Evolutionary conservation across 2,797 vertebrate species (phyloP), one percentile per base, ranked within the genome.

Genomic region (Hirundo rustica): DNA sequence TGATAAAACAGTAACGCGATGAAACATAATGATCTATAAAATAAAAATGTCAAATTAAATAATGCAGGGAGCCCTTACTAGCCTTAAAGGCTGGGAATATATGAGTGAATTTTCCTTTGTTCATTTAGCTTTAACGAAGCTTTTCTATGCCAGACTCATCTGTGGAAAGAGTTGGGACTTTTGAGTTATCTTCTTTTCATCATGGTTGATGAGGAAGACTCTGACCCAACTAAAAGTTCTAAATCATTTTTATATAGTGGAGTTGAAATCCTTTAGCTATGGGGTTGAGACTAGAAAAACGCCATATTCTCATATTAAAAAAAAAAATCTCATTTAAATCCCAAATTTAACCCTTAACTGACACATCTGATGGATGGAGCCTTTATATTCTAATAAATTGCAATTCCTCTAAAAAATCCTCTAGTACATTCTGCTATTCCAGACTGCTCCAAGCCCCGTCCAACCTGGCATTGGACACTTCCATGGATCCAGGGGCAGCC

Each of bases 361-460:
- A 29, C 15, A 34, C 10, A 61, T 34, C 12, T 3, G 5, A 29
- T 18, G 30, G 36, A 67, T 1, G 3, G 18, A 71, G 16, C 3
- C 4, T 47, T 71, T 30, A 54, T 7, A 25, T 5, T 19, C 14
- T 38, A 70, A 47, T 47, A 72, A 72, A 62, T 19, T 17, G 14
- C 2, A 25, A 53, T 74, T 84, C 26, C 47, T 22, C 60, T 62
- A 62, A 30, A 42, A 62, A 42, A 22, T 21, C 14, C 29, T 42
- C 60, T 22, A 42, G 40, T 22, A 62, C 2, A 7, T 65, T 1
- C 58, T 23, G 9, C 44, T 20, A 1, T 1, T 32, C 19, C 58
- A 72, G 16, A 6, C 0, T 38, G 22, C 0, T 58, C 60, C 51
- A 72, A 87, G 2, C 32, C 50, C 19, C 0, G 0, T 65, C 75